A percentile compares a stretch with the other conserved stretches of the same genome.
phyloP scores from a whole-genome alignment of 2,888 invertebrate genomes.

The Cephalotes varians region DNA sequence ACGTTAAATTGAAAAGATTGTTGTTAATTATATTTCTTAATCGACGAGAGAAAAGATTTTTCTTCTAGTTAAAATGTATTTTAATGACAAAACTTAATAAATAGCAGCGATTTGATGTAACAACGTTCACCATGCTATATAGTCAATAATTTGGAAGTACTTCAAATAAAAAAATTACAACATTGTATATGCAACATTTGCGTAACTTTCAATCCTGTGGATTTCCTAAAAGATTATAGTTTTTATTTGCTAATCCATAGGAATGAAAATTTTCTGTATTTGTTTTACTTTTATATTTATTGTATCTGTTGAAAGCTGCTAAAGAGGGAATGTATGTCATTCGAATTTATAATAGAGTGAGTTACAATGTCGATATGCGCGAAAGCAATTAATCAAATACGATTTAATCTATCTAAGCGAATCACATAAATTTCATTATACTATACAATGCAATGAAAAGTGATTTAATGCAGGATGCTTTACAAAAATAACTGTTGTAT shows the following conservation, averaged over 20 bases:
- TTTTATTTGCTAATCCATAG: background rate
- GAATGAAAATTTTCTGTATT: background rate
- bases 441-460: background rate
- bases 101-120: slow-evolving; percentile 64
- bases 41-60: slow-evolving; percentile 29
- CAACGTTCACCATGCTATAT: slow-evolving; percentile 59
- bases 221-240: background rate
- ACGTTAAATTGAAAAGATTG: slow-evolving; percentile 41
- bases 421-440: background rate
- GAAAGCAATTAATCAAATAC: slow-evolving; percentile 36
- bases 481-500: slow-evolving; percentile 12
- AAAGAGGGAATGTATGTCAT: background rate
- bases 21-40: slow-evolving; percentile 58
- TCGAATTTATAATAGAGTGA: slow-evolving; percentile 3
- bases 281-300: background rate
- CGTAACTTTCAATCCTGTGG: background rate
- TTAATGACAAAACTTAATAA: slow-evolving; percentile 70
- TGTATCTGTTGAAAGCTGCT: background rate
- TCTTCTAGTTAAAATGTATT: slow-evolving; percentile 63
- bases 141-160: slow-evolving; percentile 63
- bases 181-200: background rate
- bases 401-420: slow-evolving; percentile 10
- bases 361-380: background rate
- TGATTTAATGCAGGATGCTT: slow-evolving; percentile 16
- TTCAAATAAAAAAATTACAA: slow-evolving; percentile 64